Base-by-base conservation (phyloP, 2,888 invertebrate species). In the Tiliacea citrago region DNA sequence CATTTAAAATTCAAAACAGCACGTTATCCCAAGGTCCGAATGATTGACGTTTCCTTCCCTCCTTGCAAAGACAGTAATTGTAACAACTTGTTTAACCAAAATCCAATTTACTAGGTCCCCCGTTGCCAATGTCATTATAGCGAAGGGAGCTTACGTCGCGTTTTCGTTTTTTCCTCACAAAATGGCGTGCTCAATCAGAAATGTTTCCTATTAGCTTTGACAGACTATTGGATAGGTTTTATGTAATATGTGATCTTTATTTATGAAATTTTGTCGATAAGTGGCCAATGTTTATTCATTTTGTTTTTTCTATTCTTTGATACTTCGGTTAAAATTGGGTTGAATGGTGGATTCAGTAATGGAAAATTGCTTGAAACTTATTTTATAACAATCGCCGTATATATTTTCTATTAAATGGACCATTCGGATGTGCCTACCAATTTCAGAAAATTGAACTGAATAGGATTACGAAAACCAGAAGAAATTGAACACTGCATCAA, bases 1-100 rank as follows among this genome's bases (percentile, higher is more conserved):
- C 49, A 60, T 63, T 39, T 51, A 39, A 29, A 42, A 73, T 68
- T 75, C 13, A 57, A 67, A 75, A 65, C 61, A 53, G 57, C 10
- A 10, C 58, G 18, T 24, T 45, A 53, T 42, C 29, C 29, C n/a
- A 18, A 62, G 66, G 61, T 76, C 69, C 68, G 13, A 74, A 10
- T 74, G 73, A 75, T 55, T 77, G 81, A 73, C 78, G 68, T 62
- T 29, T 77, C 35, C 66, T 8, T 60, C 66, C 72, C 68, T 68
- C 68, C 29, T 53, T 60, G 47, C 68, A 71, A 71, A 57, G 75
- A 58, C 82, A 86, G 88, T 90, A 90, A 91, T 91, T 88, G 86
- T 92, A 93, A 94, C 93, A 93, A 92, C 91, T 94, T 95, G 94
- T 94, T 94, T 94, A 88, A 90, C 88, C 83, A 77, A 91, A 94